A percentile compares a stretch with the other conserved stretches of the same genome.
Conservation (phyloP, 2,113 vertebrate species). For the Pluvianellus socialis region DNA sequence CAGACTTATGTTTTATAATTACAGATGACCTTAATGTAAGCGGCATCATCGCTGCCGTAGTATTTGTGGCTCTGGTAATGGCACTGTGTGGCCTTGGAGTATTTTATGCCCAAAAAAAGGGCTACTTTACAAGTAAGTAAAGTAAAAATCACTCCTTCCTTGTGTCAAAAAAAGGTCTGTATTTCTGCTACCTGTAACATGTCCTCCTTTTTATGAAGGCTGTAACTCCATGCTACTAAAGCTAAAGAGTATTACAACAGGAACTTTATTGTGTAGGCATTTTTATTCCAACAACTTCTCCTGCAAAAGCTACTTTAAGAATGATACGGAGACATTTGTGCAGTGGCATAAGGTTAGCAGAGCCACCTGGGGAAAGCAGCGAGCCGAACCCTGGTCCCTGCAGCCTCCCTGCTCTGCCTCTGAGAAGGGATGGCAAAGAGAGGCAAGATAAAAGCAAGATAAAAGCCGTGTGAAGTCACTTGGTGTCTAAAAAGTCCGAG, state of each 20-base stretch:
- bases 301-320: not conserved
- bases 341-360: not conserved
- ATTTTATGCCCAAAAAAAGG: conserved; percentile 84
- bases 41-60: conserved; percentile 79
- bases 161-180: not conserved
- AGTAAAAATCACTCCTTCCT: not conserved
- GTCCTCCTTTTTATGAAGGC: not conserved
- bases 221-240: not conserved
- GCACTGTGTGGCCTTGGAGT: conserved; percentile 84
- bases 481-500: not conserved
- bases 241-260: not conserved
- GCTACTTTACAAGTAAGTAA: conserved; percentile 89
- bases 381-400: not conserved
- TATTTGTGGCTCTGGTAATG: conserved; percentile 76
- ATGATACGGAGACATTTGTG: not conserved
- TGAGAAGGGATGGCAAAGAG: not conserved
- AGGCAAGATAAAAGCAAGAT: not conserved
- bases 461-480: not conserved
- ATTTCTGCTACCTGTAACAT: not conserved
- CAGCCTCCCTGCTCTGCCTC: not conserved
- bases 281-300: not conserved
- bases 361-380: not conserved
- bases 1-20: conserved; percentile 18
- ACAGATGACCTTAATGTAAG: conserved; percentile 87
- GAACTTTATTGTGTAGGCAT: not conserved